Conservation (phyloP, 2,888 invertebrate species). For the Pristionchus arcanus region DNA sequence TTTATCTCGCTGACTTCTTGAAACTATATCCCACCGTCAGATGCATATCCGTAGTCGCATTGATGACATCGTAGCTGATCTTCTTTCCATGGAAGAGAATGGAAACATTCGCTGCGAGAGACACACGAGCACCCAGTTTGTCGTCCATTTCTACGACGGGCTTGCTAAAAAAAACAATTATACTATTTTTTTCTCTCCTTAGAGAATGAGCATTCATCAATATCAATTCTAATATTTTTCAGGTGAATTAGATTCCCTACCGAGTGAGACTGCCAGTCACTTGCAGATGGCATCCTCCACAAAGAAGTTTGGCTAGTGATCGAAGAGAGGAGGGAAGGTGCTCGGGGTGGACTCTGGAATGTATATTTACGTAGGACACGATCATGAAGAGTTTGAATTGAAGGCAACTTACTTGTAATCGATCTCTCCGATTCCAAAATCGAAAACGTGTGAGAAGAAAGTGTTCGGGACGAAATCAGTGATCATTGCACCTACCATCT, state of each 20-base stretch:
- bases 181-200: too few relatives aligned
- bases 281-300: conserved; percentile 75
- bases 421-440: conserved; percentile 70
- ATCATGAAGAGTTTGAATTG: neutral
- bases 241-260: too few relatives aligned
- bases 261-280: conserved; percentile 72
- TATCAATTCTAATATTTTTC: too few relatives aligned
- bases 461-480: conserved; percentile 77
- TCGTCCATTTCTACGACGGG: conserved; percentile 73
- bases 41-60: conserved; percentile 71
- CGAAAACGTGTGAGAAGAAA: conserved; percentile 74
- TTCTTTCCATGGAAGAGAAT: conserved; percentile 63
- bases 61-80: conserved; percentile 68
- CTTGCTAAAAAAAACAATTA: conserved; percentile 71
- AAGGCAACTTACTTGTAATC: conserved; percentile 58
- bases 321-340: conserved; percentile 70
- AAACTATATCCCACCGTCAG: conserved; percentile 66
- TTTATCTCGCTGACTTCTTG: too few relatives aligned
- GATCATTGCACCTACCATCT: conserved; percentile 76
- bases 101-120: conserved; percentile 67
- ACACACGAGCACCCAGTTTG: conserved; percentile 70
- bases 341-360: conserved; percentile 59
- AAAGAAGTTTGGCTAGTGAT: conserved; percentile 72
- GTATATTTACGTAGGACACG: neutral
- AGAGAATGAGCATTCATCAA: too few relatives aligned